Percentiles rank a stretch among this genome's conserved stretches.
Conservation (phyloP, 2,113 vertebrate species). For the Chionodraco myersi region DNA sequence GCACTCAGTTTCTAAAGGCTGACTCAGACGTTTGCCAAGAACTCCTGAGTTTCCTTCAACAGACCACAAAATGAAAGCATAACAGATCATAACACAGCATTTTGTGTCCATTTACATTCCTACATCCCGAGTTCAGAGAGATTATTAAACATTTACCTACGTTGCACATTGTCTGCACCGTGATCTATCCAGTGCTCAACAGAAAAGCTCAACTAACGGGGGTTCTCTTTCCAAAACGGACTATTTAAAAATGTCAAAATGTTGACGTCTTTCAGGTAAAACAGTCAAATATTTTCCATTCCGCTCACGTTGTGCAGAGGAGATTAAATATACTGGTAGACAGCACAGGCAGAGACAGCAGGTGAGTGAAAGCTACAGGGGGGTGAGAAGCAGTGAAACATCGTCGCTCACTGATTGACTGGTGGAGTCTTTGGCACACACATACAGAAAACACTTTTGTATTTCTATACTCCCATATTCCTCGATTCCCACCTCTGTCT, state of each 20-base stretch:
- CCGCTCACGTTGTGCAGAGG: conserved; percentile 10
- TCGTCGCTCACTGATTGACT: conserved; percentile 1
- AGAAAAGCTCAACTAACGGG: not conserved
- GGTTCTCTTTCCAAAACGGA: not conserved
- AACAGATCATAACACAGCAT: conserved; percentile 7
- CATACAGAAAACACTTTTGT: conserved; percentile 15
- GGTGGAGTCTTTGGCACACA: not conserved
- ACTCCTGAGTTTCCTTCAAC: not conserved
- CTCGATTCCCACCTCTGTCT: conserved; percentile 12
- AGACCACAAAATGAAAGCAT: not conserved
- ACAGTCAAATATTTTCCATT: conserved; percentile 11
- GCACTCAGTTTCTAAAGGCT: not conserved
- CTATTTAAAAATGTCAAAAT: not conserved
- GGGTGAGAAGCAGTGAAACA: conserved; percentile 9
- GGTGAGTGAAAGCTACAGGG: conserved; percentile 7
- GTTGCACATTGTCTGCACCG: not conserved
- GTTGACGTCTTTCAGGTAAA: not conserved
- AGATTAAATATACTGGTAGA: conserved; percentile 30
- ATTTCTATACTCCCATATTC: conserved; percentile 17
- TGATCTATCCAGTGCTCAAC: not conserved
- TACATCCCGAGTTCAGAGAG: not conserved
- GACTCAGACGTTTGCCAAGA: conserved; percentile 18
- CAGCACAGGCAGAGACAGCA: conserved; percentile 13
- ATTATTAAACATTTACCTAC: conserved; percentile 5
- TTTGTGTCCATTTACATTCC: not conserved